These are phyloP conservation scores for Cyrtodaria siliqua DNA, from an alignment of 2,888 invertebrate genomes.

Conservation along the genomic window DNA sequence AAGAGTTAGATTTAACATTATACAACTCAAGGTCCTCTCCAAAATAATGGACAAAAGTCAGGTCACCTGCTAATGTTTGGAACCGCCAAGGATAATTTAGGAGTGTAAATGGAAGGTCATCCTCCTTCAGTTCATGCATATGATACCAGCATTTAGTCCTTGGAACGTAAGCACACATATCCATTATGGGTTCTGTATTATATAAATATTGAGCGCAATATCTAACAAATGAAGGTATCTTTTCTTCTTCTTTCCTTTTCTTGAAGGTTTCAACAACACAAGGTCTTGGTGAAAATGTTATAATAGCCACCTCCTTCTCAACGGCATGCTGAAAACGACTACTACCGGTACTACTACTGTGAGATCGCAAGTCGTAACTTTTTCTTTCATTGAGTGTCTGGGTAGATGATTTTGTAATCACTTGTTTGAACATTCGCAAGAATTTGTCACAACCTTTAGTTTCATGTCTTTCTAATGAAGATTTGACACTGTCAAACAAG, in stretches of 20 bases:
- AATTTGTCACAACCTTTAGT: slow-evolving; percentile 30
- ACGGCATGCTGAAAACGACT: not conserved
- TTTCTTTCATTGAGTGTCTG: slow-evolving; percentile 10
- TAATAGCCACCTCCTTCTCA: slow-evolving; percentile 34
- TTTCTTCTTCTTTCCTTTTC: not conserved
- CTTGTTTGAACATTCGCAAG: slow-evolving; percentile 22
- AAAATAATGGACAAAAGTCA: slow-evolving; percentile 29
- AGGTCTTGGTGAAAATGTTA: slow-evolving; percentile 47
- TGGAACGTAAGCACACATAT: slow-evolving; percentile 50
- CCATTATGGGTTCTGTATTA: slow-evolving; percentile 34
- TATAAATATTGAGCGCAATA: not conserved
- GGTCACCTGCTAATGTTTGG: slow-evolving; percentile 33
- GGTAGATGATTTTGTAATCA: slow-evolving; percentile 9
- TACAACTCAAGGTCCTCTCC: slow-evolving; percentile 42
- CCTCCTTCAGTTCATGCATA: slow-evolving; percentile 35
- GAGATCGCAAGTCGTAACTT: slow-evolving; percentile 17
- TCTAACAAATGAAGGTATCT: not conserved
- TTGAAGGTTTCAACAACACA: slow-evolving; percentile 34
- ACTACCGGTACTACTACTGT: slow-evolving; percentile 1
- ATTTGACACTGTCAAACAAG: not conserved
- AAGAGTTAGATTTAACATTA: slow-evolving; percentile 27
- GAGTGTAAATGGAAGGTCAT: slow-evolving; percentile 1
- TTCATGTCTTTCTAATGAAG: slow-evolving; percentile 10
- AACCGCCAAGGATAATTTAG: slow-evolving; percentile 17
- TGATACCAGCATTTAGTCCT: slow-evolving; percentile 42